Percentiles rank a stretch among this genome's conserved stretches.
phyloP scores from a whole-genome alignment of 2,797 vertebrate genomes.

The Telmatherina bonti region DNA sequence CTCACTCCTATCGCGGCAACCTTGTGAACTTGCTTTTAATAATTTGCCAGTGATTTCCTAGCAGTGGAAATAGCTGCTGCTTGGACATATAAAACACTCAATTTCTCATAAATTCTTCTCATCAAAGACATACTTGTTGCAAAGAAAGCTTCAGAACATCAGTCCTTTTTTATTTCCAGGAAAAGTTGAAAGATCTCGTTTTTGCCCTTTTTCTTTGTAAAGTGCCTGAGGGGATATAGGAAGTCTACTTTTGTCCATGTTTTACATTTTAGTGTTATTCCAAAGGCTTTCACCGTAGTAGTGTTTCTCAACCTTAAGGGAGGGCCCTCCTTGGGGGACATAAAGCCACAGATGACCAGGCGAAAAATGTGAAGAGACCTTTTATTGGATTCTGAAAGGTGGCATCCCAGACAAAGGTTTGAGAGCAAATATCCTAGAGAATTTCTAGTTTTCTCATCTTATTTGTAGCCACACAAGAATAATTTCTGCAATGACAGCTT shows the following conservation, averaged over 20 bases:
- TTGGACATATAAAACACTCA: too few relatives aligned
- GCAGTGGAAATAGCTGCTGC: slow-evolving; percentile 52
- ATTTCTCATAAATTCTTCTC: too few relatives aligned
- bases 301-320: neutral
- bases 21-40: slow-evolving; percentile 64
- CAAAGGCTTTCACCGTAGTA: slow-evolving; percentile 39
- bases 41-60: slow-evolving; percentile 63
- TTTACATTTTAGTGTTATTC: slow-evolving; percentile 52
- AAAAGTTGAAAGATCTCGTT: slow-evolving; percentile 65
- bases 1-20: slow-evolving; percentile 46
- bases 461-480: slow-evolving; percentile 17
- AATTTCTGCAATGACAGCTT: neutral
- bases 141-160: slow-evolving; percentile 62
- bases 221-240: slow-evolving; percentile 39
- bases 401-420: neutral
- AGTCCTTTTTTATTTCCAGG: slow-evolving; percentile 56
- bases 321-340: neutral
- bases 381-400: neutral
- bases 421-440: slow-evolving; percentile 13
- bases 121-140: slow-evolving; percentile 62
- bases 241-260: slow-evolving; percentile 46
- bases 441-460: slow-evolving; percentile 11
- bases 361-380: neutral
- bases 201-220: slow-evolving; percentile 49
- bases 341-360: neutral